phyloP scores from a whole-genome alignment of 2,888 invertebrate species.

The Zelleria hepariella region DNA sequence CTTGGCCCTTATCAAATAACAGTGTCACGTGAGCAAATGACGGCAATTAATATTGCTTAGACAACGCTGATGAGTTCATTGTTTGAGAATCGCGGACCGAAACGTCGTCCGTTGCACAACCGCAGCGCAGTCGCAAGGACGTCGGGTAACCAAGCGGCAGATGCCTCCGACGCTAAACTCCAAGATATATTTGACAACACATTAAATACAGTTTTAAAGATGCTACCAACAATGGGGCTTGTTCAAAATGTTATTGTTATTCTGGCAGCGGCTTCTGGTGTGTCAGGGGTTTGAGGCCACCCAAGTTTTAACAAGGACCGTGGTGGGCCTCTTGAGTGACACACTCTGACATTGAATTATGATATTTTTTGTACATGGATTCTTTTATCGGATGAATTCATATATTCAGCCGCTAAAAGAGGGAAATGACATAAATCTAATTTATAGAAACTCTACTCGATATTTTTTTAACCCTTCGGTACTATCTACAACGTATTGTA shows the following conservation, averaged over 20 bases:
- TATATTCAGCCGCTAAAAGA: too few relatives aligned
- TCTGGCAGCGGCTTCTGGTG: too few relatives aligned
- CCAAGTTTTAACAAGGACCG: too few relatives aligned
- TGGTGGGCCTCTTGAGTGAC: too few relatives aligned
- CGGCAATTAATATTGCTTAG: slow-evolving; percentile 53
- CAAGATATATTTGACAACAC: slow-evolving; percentile 4
- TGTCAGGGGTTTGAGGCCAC: too few relatives aligned
- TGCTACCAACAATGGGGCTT: neutral
- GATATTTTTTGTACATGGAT: too few relatives aligned
- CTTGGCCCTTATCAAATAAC: slow-evolving; percentile 20
- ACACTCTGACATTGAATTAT: too few relatives aligned
- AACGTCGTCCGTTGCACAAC: slow-evolving; percentile 48
- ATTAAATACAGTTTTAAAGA: neutral
- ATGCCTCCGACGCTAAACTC: slow-evolving; percentile 14
- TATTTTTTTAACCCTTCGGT: too few relatives aligned
- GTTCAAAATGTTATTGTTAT: neutral
- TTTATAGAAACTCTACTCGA: too few relatives aligned
- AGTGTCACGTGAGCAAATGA: slow-evolving; percentile 22
- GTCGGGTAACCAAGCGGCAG: slow-evolving; percentile 24
- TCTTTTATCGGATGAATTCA: too few relatives aligned
- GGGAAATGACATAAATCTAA: too few relatives aligned
- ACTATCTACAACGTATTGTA: too few relatives aligned
- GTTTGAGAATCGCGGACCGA: slow-evolving; percentile 53
- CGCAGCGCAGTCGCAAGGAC: slow-evolving; percentile 45
- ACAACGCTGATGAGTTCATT: slow-evolving; percentile 56